Percentiles rank a stretch among this genome's conserved stretches.
These are phyloP conservation scores for Brachionus manjavacas DNA, from an alignment of 1,140 invertebrate species.

Conservation along the genomic window DNA sequence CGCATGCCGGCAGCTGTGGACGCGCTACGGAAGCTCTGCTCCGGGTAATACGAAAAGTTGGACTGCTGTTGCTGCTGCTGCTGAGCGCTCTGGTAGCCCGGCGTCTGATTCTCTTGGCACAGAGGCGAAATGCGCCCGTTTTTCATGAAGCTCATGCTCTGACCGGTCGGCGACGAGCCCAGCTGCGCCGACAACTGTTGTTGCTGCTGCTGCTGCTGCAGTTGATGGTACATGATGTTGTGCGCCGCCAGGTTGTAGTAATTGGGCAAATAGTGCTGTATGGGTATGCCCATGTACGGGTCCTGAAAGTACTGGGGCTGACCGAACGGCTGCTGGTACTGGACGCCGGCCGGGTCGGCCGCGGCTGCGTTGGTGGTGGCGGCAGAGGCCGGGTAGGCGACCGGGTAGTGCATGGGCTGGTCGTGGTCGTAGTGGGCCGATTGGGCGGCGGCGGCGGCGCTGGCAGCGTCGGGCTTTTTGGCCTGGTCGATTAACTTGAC, in stretches of 20 bases:
- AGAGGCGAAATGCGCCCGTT: background rate
- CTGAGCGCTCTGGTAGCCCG: background rate
- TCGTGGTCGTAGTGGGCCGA: constrained; percentile 18
- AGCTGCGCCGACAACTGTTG: background rate
- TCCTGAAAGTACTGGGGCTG: constrained; percentile 30
- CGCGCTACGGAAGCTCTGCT: constrained; percentile 4
- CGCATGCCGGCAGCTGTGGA: background rate
- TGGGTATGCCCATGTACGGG: constrained; percentile 5
- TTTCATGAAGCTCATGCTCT: background rate
- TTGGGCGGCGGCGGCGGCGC: background rate
- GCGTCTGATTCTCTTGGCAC: background rate
- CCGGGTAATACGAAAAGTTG: constrained; percentile 30
- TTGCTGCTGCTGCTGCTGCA: constrained; percentile 37
- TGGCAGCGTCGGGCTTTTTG: background rate
- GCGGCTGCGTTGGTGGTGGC: too few relatives aligned
- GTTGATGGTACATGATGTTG: constrained; percentile 38
- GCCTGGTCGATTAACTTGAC: background rate
- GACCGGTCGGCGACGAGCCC: background rate
- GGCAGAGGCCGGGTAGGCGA: background rate
- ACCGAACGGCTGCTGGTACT: background rate
- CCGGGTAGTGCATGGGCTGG: background rate
- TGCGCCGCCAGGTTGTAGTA: constrained; percentile 39
- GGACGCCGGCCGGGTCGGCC: background rate
- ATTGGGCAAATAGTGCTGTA: constrained; percentile 19
- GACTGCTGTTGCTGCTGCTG: background rate